A percentile compares a stretch with the other conserved stretches of the same genome.
Evolutionary conservation across 2,113 vertebrate species (phyloP).

Genomic region (Salvelinus sp.): DNA sequence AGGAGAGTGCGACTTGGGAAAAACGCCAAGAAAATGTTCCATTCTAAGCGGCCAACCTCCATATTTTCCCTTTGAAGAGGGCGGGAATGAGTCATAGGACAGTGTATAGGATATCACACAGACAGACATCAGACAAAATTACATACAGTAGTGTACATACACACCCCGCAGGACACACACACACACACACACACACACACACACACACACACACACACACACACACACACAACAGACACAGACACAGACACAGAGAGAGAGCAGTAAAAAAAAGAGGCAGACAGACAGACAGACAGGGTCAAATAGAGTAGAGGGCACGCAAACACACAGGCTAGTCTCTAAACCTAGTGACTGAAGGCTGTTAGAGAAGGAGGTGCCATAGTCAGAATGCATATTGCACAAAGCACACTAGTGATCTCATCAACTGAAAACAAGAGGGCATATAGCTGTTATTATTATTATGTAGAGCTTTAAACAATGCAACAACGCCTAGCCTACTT

Average conservation of each 20-base stretch:
- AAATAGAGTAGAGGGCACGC: too few species aligned
- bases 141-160: not conserved
- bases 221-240: not conserved
- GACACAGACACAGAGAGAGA: constrained; percentile 14
- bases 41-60: constrained; percentile 63
- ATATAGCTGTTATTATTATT: too few species aligned
- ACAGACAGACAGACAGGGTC: not conserved
- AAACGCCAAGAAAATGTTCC: constrained; percentile 71
- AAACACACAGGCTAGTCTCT: too few species aligned
- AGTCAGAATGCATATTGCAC: too few species aligned
- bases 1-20: constrained; percentile 50
- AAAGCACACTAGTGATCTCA: too few species aligned
- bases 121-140: not conserved
- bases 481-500: too few species aligned
- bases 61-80: constrained; percentile 65
- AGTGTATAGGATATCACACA: constrained; percentile 35
- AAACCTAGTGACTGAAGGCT: too few species aligned
- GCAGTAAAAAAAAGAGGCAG: not conserved
- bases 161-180: not conserved
- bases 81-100: constrained; percentile 66
- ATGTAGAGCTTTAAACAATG: too few species aligned
- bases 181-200: constrained; percentile 2
- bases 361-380: too few species aligned
- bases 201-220: not conserved
- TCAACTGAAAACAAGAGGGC: too few species aligned